Percentiles rank a stretch among this genome's conserved stretches.
Evolutionary conservation across 1,140 invertebrate species (phyloP).

Genomic region (Eubasilissa regina): DNA sequence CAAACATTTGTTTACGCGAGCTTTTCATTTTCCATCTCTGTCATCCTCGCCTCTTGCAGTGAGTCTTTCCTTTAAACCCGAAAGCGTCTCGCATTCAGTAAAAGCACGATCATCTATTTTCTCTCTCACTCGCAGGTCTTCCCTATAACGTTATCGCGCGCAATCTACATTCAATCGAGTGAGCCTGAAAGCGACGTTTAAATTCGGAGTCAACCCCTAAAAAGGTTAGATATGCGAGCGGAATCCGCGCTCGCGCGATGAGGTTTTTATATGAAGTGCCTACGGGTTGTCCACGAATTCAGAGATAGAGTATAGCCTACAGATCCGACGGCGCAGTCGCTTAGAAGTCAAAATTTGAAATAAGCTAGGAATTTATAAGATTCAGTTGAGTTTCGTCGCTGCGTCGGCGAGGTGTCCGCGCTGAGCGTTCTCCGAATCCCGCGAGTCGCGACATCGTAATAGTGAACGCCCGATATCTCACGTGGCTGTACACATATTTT

Average conservation of each 20-base stretch:
- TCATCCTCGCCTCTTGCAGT: not conserved
- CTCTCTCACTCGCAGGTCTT: slow-evolving; percentile 31
- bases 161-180: not conserved
- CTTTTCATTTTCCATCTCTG: slow-evolving; percentile 13
- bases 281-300: not conserved
- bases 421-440: not conserved
- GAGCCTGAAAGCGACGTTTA: not conserved
- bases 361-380: slow-evolving; percentile 39
- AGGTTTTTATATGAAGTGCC: not conserved
- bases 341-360: slow-evolving; percentile 47
- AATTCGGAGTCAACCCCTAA: not conserved
- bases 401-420: not conserved
- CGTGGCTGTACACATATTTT: slow-evolving; percentile 43
- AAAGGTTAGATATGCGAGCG: no score
- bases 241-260: not conserved
- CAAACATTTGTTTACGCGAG: not conserved
- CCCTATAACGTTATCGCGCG: slow-evolving; percentile 26
- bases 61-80: not conserved
- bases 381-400: slow-evolving; percentile 48
- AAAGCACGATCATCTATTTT: slow-evolving; percentile 16
- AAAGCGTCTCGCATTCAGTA: slow-evolving; percentile 1
- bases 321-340: slow-evolving; percentile 44
- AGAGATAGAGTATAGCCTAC: not conserved
- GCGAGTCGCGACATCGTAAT: slow-evolving; percentile 29
- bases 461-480: slow-evolving; percentile 25